Evolutionary conservation across 2,888 invertebrate species (phyloP), one percentile per base, ranked within the genome.

Genomic region (Portevinia maculata): DNA sequence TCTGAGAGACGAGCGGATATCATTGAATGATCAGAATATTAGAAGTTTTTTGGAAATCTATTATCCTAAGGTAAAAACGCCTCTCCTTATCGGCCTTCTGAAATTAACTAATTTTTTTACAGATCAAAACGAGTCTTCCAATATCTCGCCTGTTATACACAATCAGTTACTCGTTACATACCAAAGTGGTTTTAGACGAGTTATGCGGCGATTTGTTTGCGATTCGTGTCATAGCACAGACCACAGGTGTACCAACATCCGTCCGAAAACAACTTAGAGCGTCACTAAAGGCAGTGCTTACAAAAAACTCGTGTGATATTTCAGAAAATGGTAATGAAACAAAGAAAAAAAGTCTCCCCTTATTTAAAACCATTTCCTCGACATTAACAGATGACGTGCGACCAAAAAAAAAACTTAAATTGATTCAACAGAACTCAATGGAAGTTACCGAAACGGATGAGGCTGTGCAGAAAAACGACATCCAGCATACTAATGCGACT

Each of bases 41-140:
- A 96, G 96, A 89, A 95, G 96, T 88, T 98, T 98, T 90, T 93
- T 98, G 89, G 94, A 94, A 87, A 95, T 96, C 79, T 97, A 96
- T 89, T 97, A 98, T 89, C 97, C 97, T 0, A 97, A 97, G 93
- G 95, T 97, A 8, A 8, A 5, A 11, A n/a, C n/a, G n/a, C n/a
- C n/a, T n/a, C n/a, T n/a, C n/a, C n/a, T n/a, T n/a, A n/a, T n/a
- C n/a, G n/a, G n/a, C n/a, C n/a, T n/a, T n/a, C n/a, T n/a, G n/a
- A 21, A 48, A 41, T 28, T 0, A 15, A 11, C 19, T 62, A 5
- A 1, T 44, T 57, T 67, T 17, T 53, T 73, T 71, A 7, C 74
- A 89, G 89, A 89, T 90, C 32, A 89, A 90, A 53, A 86, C 89
- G 6, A 89, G 89, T 78, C 84, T 91, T 60, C 90, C 90, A 7